A percentile compares a stretch with the other conserved stretches of the same genome.
phyloP scores from a whole-genome alignment of 1,140 invertebrate genomes.

The Drosophila tristis region DNA sequence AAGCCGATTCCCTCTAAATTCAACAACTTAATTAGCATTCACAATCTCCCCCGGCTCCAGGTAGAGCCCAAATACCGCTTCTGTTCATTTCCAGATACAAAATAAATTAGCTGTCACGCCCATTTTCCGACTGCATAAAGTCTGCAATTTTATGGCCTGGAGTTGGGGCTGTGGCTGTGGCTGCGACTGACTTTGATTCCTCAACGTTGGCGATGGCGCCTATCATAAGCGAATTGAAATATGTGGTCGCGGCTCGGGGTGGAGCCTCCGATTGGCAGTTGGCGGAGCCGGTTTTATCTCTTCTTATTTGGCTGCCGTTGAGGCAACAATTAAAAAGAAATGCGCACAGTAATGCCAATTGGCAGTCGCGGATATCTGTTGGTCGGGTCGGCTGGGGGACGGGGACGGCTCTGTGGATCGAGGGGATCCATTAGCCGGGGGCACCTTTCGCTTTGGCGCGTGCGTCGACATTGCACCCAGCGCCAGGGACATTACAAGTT shows the following conservation, averaged over 20 bases:
- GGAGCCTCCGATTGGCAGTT: slow-evolving; percentile 30
- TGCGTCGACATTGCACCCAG: slow-evolving; percentile 58
- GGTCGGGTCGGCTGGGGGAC: neutral
- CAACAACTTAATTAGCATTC: too few species aligned
- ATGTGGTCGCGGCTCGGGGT: slow-evolving; percentile 5
- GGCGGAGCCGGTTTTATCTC: slow-evolving; percentile 29
- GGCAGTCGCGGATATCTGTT: slow-evolving; percentile 67
- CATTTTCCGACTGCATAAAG: slow-evolving; percentile 32
- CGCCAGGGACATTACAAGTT: slow-evolving; percentile 52
- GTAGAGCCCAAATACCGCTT: neutral
- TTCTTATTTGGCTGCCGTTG: slow-evolving; percentile 19
- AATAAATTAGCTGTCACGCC: slow-evolving; percentile 37
- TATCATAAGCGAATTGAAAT: slow-evolving; percentile 65
- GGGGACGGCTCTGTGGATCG: too few species aligned
- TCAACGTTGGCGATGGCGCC: slow-evolving; percentile 40
- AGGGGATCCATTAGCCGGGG: slow-evolving; percentile 34
- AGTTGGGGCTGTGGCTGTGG: neutral
- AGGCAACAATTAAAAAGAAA: slow-evolving; percentile 72
- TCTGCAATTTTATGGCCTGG: slow-evolving; percentile 35
- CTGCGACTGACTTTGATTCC: slow-evolving; percentile 40
- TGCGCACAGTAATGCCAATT: slow-evolving; percentile 68
- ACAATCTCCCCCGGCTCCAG: too few species aligned
- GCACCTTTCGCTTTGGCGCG: slow-evolving; percentile 71
- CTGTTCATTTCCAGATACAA: slow-evolving; percentile 7
- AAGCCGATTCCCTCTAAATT: too few species aligned